phyloP scores from a whole-genome alignment of 2,113 vertebrate genomes.

The Melanerpes aurifrons region DNA sequence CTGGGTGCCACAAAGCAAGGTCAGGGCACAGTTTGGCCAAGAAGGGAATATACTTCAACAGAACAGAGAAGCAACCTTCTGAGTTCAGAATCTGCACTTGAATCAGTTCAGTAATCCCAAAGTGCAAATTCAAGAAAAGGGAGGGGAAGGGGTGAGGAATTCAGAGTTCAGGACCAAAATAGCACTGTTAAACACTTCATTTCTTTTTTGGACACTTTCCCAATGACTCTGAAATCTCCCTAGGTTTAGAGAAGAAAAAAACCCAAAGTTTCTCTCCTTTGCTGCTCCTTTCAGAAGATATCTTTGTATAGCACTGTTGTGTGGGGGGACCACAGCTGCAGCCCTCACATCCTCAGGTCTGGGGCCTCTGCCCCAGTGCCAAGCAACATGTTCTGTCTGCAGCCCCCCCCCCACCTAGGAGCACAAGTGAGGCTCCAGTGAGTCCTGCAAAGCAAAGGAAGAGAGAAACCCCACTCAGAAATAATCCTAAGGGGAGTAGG shows the following conservation, averaged over 20 bases:
- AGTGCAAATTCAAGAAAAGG: neutral
- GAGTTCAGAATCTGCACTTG: neutral
- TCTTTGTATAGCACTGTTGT: neutral
- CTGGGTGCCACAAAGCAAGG: neutral
- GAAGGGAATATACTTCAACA: neutral
- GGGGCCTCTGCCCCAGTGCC: neutral
- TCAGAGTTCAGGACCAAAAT: neutral
- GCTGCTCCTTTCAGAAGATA: neutral
- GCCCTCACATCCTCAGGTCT: neutral
- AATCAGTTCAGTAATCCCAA: neutral
- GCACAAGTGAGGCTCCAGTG: neutral
- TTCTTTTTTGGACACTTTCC: neutral
- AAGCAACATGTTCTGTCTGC: accelerated
- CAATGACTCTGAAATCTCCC: constrained; percentile 32
- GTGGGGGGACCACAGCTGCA: neutral
- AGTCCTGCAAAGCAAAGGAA: neutral
- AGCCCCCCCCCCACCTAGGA: neutral
- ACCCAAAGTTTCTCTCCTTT: neutral
- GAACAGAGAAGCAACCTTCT: neutral
- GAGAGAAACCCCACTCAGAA: neutral
- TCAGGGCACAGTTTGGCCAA: neutral
- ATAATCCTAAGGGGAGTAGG: neutral
- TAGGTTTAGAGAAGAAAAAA: neutral
- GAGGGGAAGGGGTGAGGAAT: neutral
- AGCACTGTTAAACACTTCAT: constrained; percentile 34